A percentile compares a stretch with the other conserved stretches of the same genome.
phyloP scores from a whole-genome alignment of 2,888 invertebrate species.

The Mythimna lalbum region DNA sequence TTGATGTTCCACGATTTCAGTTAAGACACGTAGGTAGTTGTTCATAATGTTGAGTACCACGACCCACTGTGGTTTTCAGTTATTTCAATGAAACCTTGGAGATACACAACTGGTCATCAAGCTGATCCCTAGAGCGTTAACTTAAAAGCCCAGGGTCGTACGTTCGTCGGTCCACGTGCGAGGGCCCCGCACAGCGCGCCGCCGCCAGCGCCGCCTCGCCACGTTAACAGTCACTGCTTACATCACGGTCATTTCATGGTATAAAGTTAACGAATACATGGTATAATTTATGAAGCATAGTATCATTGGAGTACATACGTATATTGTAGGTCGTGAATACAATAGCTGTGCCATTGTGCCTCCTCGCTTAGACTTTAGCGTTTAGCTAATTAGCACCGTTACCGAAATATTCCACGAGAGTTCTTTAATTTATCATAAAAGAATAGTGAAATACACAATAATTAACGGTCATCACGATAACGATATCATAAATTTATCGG shows the following conservation, averaged over 20 bases:
- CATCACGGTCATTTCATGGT: conserved; percentile 60
- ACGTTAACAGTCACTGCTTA: conserved; percentile 49
- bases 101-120: conserved; percentile 26
- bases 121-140: conserved; percentile 14
- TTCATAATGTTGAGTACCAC: neutral
- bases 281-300: conserved; percentile 67
- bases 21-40: neutral
- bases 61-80: neutral
- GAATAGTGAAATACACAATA: conserved; percentile 66
- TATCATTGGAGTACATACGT: conserved; percentile 64
- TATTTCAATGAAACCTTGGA: neutral
- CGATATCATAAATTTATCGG: conserved; percentile 75
- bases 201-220: conserved; percentile 21
- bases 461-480: conserved; percentile 79
- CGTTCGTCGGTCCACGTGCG: conserved; percentile 26
- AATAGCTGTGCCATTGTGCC: conserved; percentile 87
- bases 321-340: conserved; percentile 71
- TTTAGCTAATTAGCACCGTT: conserved; percentile 61
- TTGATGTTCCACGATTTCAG: neutral
- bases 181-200: conserved; percentile 2
- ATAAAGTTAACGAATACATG: conserved; percentile 64
- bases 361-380: conserved; percentile 76
- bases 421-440: conserved; percentile 50
- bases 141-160: conserved; percentile 23
- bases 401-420: conserved; percentile 56